Evolutionary conservation across 23 tunicate genomes (phyloP), one percentile per base, ranked within the genome.

Genomic region (Halocynthia aurantium): DNA sequence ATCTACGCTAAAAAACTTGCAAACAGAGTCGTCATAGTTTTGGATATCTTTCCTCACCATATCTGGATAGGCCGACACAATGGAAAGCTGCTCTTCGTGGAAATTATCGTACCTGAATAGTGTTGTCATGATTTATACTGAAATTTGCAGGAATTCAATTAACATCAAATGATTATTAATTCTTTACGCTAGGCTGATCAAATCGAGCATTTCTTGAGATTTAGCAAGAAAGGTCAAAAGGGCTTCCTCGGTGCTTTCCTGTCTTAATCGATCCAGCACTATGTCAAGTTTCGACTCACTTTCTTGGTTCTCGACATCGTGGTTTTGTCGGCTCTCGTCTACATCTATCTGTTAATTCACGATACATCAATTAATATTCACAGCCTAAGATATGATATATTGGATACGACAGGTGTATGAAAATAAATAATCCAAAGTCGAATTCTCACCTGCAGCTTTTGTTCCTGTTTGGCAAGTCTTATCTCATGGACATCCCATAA

Each of bases 401-500:
- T 31, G 44, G 44, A 31, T 31, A 31, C 4, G 44, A 31, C 44
- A 31, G 44, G 44, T 31, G 4, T 72, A 13, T 72, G 15, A 15
- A 76, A 62, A 76, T 13, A 76, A 61, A 61, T 11, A 72, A 49
- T 13, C 67, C 64, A 58, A 58, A 72, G 77, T 11, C n/a, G 64
- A 57, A 10, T 17, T 13, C 62, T 71, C 50, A 92, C 98, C 72
- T 92, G 85, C 13, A 92, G 55, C 17, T 73, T 75, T 73, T 92
- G 51, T 50, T 92, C 93, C 68, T 92, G 85, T 71, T 81, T 86
- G 6, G 98, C 98, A 57, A 92, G 70, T 6, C 86, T 83, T 13
- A 88, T 69, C 50, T 86, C 85, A 75, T 92, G 98, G 5, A 92
- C 81, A 62, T 92, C 98, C 98, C 98, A 92, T 67, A 92, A 70